A percentile compares a stretch with the other conserved stretches of the same genome.
Conservation (phyloP, 2,797 vertebrate species). For the Cirrhinus mrigala region DNA sequence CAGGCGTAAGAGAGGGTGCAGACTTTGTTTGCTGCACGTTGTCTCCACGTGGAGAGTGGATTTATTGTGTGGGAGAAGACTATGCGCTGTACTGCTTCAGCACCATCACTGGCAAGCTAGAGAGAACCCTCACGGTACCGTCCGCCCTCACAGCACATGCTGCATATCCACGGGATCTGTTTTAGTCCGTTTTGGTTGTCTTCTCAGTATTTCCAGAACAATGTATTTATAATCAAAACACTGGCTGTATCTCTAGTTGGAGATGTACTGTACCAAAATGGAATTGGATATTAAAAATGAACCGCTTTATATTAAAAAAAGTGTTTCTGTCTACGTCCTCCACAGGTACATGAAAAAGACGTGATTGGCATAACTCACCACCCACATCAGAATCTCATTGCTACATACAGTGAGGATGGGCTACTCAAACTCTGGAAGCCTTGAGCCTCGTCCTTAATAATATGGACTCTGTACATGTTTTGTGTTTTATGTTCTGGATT, state of each 20-base stretch:
- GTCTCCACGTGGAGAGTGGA: constrained; percentile 98
- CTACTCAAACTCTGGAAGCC: constrained; percentile 98
- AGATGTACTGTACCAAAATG: not conserved
- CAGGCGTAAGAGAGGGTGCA: constrained; percentile 96
- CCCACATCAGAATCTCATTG: constrained; percentile 96
- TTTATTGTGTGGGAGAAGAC: constrained; percentile 98
- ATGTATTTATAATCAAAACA: not conserved
- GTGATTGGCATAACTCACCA: constrained; percentile 99
- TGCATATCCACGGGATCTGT: not conserved
- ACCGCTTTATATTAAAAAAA: not conserved
- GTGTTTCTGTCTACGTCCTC: not conserved
- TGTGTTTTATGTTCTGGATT: constrained; percentile 7
- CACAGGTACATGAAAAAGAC: constrained; percentile 96
- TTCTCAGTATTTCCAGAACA: not conserved
- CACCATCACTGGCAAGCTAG: constrained; percentile 97
- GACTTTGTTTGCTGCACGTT: constrained; percentile 98
- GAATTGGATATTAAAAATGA: not conserved
- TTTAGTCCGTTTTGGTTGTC: not conserved
- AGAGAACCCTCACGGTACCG: constrained; percentile 95
- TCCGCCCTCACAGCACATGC: constrained; percentile 23
- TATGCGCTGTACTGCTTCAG: constrained; percentile 99
- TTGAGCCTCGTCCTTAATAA: constrained; percentile 63
- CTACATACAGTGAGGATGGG: constrained; percentile 96
- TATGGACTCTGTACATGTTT: not conserved
- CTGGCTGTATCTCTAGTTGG: not conserved